These are phyloP conservation scores for Herminia tarsipennalis DNA, from an alignment of 2,888 invertebrate species.

Conservation along the genomic window DNA sequence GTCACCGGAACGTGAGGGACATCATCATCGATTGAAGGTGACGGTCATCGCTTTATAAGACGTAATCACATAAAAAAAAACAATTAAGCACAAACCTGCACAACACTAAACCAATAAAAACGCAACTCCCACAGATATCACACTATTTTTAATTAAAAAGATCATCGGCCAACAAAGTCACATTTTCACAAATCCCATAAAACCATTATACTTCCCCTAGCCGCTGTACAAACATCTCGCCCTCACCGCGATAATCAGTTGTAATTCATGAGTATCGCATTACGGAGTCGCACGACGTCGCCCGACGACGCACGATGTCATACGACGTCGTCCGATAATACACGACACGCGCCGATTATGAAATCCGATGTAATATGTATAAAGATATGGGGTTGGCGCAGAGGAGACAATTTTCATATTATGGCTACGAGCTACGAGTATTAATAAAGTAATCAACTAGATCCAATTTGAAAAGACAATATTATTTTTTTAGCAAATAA, in stretches of 20 bases:
- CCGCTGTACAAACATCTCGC: slow-evolving; percentile 46
- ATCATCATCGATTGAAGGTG: too few species aligned
- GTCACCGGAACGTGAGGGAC: too few species aligned
- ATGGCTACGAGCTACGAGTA: slow-evolving; percentile 20
- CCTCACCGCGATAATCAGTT: slow-evolving; percentile 77
- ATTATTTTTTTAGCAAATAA: too few species aligned
- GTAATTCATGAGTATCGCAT: slow-evolving; percentile 78
- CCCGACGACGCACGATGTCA: slow-evolving; percentile 23
- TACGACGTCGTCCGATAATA: slow-evolving; percentile 75
- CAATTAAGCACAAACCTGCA: not conserved
- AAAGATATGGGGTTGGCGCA: slow-evolving; percentile 36
- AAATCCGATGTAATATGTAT: slow-evolving; percentile 65
- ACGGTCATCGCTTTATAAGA: too few species aligned
- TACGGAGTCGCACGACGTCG: slow-evolving; percentile 54
- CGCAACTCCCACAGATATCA: slow-evolving; percentile 10
- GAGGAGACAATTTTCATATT: slow-evolving; percentile 34
- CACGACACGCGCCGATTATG: slow-evolving; percentile 79
- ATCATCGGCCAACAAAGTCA: slow-evolving; percentile 49
- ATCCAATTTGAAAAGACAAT: too few species aligned
- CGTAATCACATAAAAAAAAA: too few species aligned
- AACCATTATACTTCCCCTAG: slow-evolving; percentile 59
- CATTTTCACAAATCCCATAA: slow-evolving; percentile 69
- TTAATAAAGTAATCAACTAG: too few species aligned
- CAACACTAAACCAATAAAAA: slow-evolving; percentile 3
- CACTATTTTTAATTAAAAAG: slow-evolving; percentile 45